phyloP scores from a whole-genome alignment of 2,797 vertebrate species.

The Bucorvus abyssinicus region DNA sequence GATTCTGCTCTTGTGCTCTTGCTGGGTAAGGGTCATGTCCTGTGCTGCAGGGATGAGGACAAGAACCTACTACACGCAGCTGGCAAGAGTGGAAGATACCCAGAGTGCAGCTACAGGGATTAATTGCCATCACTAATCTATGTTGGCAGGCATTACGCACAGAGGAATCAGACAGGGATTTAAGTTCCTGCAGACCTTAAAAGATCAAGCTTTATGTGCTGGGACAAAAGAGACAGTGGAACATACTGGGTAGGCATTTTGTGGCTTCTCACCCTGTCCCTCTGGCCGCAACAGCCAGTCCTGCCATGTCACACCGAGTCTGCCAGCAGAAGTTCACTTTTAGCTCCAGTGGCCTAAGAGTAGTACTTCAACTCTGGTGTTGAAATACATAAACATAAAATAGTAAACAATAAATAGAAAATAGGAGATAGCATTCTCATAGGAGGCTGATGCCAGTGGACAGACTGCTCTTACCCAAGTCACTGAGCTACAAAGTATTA shows the following conservation, averaged over 20 bases:
- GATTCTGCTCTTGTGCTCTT: neutral
- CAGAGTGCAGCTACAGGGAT: neutral
- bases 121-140: slow-evolving; percentile 2
- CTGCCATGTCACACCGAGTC: neutral
- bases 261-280: neutral
- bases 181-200: slow-evolving; percentile 8
- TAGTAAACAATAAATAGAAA: neutral
- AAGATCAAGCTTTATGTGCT: neutral
- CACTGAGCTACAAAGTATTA: neutral
- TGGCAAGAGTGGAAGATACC: neutral
- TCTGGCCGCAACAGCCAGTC: neutral
- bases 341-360: neutral
- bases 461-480: neutral
- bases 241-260: neutral
- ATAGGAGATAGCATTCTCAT: neutral
- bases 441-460: neutral
- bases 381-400: neutral
- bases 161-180: neutral
- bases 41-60: neutral
- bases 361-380: neutral
- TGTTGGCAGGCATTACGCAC: slow-evolving; percentile 3
- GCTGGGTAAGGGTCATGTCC: neutral
- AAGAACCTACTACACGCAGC: neutral
- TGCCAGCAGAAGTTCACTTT: neutral
- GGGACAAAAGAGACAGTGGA: neutral